Base-by-base conservation (phyloP, 1,140 invertebrate genomes). In the Procambarus virginalis region DNA sequence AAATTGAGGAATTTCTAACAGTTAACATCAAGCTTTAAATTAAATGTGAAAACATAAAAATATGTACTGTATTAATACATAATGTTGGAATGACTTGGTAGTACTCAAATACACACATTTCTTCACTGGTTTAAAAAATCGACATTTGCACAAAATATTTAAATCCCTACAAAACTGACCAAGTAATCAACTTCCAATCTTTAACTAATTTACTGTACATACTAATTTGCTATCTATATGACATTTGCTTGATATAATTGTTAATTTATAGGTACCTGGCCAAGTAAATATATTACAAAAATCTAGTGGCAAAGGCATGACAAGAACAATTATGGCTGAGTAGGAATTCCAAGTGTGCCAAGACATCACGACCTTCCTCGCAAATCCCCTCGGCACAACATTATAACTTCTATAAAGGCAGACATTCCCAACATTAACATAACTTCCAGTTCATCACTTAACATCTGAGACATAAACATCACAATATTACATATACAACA, bases 401-500 rank as follows among this genome's bases (percentile, higher is more conserved):
- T 76, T 46, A 80, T 68, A 79, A 86, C 55, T 51, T 87, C 49
- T 87, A 87, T 70, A 78, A 78, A 86, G 34, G 55, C 79, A 87
- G 14, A 80, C 70, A 87, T 87, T 80, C 70, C 78, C 64, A 80
- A 70, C 77, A 73, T 80, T 55, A 87, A 87, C 86, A 87, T 45
- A 80, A 80, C 58, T 81, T 80, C 64, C 45, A 73, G 45, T 87
- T 78, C 60, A 87, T 87, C 86, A 87, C 78, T 80, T 70, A 80
- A 79, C 78, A 80, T 80, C 78, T 80, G 78, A 87, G 82, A 84
- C 77, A 80, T 80, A 87, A 87, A 87, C 86, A 87, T 87, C 86
- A 87, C 86, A 87, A 87, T 80, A 87, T 79, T 80, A 87, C 86
- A 87, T 79, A 80, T 68, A 87, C 86, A 87, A 87, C 86, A 80